Evolutionary conservation across 2,113 vertebrate species (phyloP), one percentile per base, ranked within the genome.

Genomic region (Tylochromis polylepis): DNA sequence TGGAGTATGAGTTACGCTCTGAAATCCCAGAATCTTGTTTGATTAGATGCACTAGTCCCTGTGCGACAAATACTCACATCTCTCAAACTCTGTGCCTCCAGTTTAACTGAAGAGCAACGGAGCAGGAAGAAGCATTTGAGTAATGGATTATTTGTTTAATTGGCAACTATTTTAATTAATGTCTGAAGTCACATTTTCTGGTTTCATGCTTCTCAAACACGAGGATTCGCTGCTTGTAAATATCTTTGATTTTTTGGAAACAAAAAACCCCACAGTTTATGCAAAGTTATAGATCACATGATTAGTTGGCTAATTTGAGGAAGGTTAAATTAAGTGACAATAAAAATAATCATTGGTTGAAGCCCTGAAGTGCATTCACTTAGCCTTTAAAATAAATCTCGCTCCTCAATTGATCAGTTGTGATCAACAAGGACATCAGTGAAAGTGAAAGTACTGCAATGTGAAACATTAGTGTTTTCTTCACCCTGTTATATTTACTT

Each of bases 111-210:
- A 53, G 72, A 34, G 72, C 46, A 53, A 5, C 2, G 2, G 20
- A 53, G 72, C 46, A 34, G 72, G 53, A 77, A 77, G 3, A 34
- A 53, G 2, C 72, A 34, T 77, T 51, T 77, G 46, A 77, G 27
- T 34, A 53, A 77, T 9, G 11, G 27, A 53, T 77, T 53, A 77
- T 77, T 77, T 53, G 46, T 77, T 77, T 77, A 77, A 77, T 53
- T 77, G 72, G 72, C 18, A 77, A 77, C 72, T 77, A 77, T 34
- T 77, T 77, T 53, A 77, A 77, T 77, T 77, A 77, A 77, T 77
- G 46, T 77, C 72, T 8, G 18, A 77, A 53, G 72, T 77, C 46
- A 11, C 46, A 34, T 77, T 77, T 53, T 77, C 46, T 77, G 72
- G 16, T 53, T 77, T n/a, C 46, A 53, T 53, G 46, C 72, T 77